phyloP scores from a whole-genome alignment of 2,113 vertebrate genomes.

The rat (Rattus norvegicus) region GRCr8 NC_086027.1:53229501-53230000 shows the following conservation, averaged over 20 bases:
- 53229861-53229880: background rate
- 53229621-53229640: background rate
- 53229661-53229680: background rate
- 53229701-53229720: background rate
- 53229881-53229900: accelerated
- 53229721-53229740: accelerated
- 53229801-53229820: background rate
- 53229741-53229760: background rate
- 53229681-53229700: background rate
- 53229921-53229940: background rate
- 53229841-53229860: background rate
- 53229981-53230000: background rate
- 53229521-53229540: accelerated
- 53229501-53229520: background rate
- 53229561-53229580: background rate
- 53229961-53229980: background rate
- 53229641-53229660: background rate
- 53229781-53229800: background rate
- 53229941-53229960: background rate
- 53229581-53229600: too few relatives aligned
- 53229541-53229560: background rate
- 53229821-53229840: background rate
- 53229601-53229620: background rate
- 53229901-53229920: background rate
- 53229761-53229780: too few relatives aligned